Evolutionary conservation across 1,140 invertebrate genomes (phyloP), one percentile per base, ranked within the genome.

Genomic region (Drosophila ambigua): DNA sequence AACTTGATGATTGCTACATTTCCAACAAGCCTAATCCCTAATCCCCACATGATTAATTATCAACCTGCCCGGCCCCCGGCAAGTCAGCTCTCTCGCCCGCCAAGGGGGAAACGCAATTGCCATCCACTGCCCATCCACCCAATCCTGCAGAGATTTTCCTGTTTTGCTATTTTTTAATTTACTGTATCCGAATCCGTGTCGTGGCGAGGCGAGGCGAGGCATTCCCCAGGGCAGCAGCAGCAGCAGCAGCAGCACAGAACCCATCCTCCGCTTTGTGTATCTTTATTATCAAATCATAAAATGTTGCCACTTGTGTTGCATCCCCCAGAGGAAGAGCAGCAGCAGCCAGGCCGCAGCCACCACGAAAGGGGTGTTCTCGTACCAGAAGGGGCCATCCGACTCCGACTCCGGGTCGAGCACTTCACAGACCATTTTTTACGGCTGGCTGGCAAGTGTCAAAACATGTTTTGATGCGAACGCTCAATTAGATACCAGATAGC

Each of bases 281-380:
- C 88, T 88, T 83, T 81, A 90, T 90, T 90, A 90, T 90, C 85
- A 91, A 89, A 90, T 90, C 90, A 90, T 90, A 90, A 90, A 90
- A 90, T 84, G 84, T 80, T 90, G 79, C 79, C 88, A 90, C 88
- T 90, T 90, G 88, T 66, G 61, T 39, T 45, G 69, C 82, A 79
- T 79, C 83, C 82, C 69, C 81, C 62, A 48, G 43, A 23, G 39
- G 41, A 43, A 61, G 20, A 58, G 5, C 39, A 45, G 5, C 39
- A 45, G 46, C 35, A 55, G 50, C 20, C 15, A 49, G 45, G 50
- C 24, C 48, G 41, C 28, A 24, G 28, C 24, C 24, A 15, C n/a
- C 43, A 55, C 28, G 57, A 79, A 87, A 90, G 71, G 85, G 85
- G 80, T 89, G 83, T 59, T 84, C 83, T 59, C 35, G 13, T 5